Base-by-base conservation (phyloP, 2,797 vertebrate species). In the Enteromius radiatus region DNA sequence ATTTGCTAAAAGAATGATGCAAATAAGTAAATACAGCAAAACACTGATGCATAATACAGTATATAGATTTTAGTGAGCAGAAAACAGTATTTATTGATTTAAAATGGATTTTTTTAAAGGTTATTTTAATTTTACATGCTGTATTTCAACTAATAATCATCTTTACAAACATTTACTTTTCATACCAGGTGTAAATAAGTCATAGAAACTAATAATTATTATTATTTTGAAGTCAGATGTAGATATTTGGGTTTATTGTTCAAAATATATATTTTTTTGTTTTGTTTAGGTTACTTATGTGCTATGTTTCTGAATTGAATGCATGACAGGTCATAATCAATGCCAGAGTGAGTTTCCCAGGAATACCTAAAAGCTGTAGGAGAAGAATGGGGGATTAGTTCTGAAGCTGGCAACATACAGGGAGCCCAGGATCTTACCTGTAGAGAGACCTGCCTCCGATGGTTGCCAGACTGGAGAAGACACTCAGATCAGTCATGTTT, bases 401-500 rank as follows among this genome's bases (percentile, higher is more conserved):
- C 31, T 23, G 4, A n/a, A 41, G 3, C 5, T 65, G 70, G 56
- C 41, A 75, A 21, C 31, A 71, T 6, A 64, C 12, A 26, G 11
- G 17, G 19, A 75, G 41, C 15, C 12, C 4, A 52, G 11, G 59
- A 54, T 61, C 63, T 49, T 92, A 95, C 98, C 98, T 99, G 88
- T 99, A 99, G 12, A 99, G 91, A 0, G 96, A 95, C 94, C 98
- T 93, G 85, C 98, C 98, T 26, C 98, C 98, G 0, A 99, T 99
- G 49, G 96, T 99, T 78, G 95, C 97, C 91, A 99, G 88, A 92
- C 96, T 99, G 86, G 97, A 98, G 90, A 99, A 99, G 52, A 99
- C 98, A 88, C 95, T 97, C 89, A 99, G 94, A 89, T 99, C 97
- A 4, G 97, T 98, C 95, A 98, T 97, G 88, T 99, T 99, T 91